Evolutionary conservation across 2,888 invertebrate genomes (phyloP), one percentile per base, ranked within the genome.

Genomic region (Peribatodes rhomboidaria): DNA sequence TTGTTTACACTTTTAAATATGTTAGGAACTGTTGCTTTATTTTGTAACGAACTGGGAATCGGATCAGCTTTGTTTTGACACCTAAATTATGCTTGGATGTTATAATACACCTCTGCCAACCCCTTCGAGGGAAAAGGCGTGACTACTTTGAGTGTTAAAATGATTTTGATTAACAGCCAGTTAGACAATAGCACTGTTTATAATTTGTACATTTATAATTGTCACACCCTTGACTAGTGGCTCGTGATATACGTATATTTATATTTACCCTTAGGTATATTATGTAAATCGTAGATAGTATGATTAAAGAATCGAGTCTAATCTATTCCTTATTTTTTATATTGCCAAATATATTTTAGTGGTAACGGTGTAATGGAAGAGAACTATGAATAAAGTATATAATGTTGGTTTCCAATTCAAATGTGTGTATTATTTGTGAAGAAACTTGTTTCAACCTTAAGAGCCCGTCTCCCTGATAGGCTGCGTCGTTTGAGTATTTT

Each of bases 261-360:
- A 80, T 78, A 80, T 79, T 75, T 81, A 82, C 75, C 73, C 78
- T 82, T 83, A 79, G 77, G 74, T 77, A 65, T 66, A 79, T 65
- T 72, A 78, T 80, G 79, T 84, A 79, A 81, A 84, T 81, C 83
- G 83, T 89, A 89, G 88, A 81, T 88, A 88, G 85, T 80, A 82
- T 78, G 85, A 84, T 88, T 88, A 79, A 84, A 84, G 88, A 86
- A 86, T 88, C 87, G 83, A 87, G 87, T 89, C 82, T 89, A 89
- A 87, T 84, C 89, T 91, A 89, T 88, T 86, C 85, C 88, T 90
- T 92, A 91, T 91, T 92, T 89, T 92, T 92, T 92, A 89, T 90
- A 92, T 92, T 90, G 92, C 91, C 91, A 92, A 92, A 92, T 91
- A 90, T 92, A 90, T 90, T 89, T 56, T 89, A 90, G 89, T 83